Percentiles rank a stretch among this genome's conserved stretches.
Conservation (phyloP, 1,140 invertebrate species). For the Drosophila malerkotliana region DNA sequence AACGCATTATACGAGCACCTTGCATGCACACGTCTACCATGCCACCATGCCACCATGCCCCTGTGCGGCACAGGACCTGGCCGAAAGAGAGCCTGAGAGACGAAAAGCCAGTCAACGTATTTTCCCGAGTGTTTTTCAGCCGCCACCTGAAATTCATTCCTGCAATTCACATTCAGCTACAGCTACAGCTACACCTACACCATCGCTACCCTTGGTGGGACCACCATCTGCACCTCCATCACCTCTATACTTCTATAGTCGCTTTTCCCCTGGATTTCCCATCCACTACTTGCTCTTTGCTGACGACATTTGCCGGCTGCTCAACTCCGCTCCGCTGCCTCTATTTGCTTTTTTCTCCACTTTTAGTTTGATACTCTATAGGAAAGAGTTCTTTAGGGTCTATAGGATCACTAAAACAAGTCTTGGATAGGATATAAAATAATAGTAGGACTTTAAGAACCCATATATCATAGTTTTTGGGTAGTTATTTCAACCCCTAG, state of each 20-base stretch:
- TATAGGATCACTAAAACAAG: not conserved
- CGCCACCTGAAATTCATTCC: constrained; percentile 70
- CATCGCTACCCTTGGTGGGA: too few relatives aligned
- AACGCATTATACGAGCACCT: constrained; percentile 81
- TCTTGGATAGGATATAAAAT: too few relatives aligned
- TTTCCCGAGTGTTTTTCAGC: constrained; percentile 60
- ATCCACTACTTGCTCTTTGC: constrained; percentile 50
- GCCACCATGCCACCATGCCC: too few relatives aligned
- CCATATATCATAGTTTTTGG: too few relatives aligned
- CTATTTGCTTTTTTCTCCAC: constrained; percentile 17
- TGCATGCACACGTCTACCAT: constrained; percentile 69
- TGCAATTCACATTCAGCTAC: constrained; percentile 30
- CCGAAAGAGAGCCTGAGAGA: constrained; percentile 7
- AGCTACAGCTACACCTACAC: too few relatives aligned
- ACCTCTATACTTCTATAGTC: not conserved
- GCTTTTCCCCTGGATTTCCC: constrained; percentile 36
- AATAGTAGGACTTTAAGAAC: too few relatives aligned
- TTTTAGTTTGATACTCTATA: constrained; percentile 24
- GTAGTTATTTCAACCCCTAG: too few relatives aligned
- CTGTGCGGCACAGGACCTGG: constrained; percentile 13
- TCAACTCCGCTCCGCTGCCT: constrained; percentile 27
- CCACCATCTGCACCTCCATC: constrained; percentile 7
- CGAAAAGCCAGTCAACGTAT: constrained; percentile 50
- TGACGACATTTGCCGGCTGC: constrained; percentile 71
- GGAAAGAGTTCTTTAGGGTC: not conserved